A percentile compares a stretch with the other conserved stretches of the same genome.
Evolutionary conservation across 2,113 vertebrate genomes (phyloP).

Genomic region (Crotophaga sulcirostris): DNA sequence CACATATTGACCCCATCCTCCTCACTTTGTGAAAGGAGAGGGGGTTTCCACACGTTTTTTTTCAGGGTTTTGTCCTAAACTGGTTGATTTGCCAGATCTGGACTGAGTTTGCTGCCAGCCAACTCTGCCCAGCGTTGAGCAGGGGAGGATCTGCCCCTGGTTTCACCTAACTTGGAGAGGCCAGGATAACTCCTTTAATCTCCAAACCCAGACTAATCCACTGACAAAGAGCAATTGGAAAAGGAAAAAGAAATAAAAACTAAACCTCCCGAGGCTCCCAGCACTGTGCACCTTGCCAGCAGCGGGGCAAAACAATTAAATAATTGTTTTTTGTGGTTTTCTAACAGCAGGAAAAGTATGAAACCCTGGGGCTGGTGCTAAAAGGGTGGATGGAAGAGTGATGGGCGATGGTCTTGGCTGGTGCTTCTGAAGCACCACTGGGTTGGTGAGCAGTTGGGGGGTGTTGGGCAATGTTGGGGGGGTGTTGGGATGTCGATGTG

Average conservation of each 20-base stretch:
- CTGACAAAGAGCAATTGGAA: not conserved
- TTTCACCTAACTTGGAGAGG: fast-evolving
- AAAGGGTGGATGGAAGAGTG: not conserved
- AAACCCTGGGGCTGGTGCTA: not conserved
- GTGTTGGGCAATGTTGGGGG: fast-evolving
- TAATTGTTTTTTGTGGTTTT: not conserved
- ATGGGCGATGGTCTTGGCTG: not conserved
- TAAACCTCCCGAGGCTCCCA: not conserved
- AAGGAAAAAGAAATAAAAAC: not conserved
- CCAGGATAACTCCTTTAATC: not conserved
- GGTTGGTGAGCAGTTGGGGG: not conserved
- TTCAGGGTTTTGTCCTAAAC: not conserved
- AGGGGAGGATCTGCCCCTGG: not conserved
- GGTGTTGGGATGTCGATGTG: too few species aligned
- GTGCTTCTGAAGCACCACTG: not conserved
- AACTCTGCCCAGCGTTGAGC: not conserved
- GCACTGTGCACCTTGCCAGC: not conserved
- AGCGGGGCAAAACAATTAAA: not conserved
- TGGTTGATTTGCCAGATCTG: fast-evolving
- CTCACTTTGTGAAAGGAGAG: not conserved
- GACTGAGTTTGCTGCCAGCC: too few species aligned
- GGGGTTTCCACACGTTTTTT: not conserved
- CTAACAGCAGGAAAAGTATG: not conserved
- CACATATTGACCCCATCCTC: not conserved
- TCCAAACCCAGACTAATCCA: not conserved